Evolutionary conservation across 2,113 vertebrate genomes (phyloP).

Genomic region (Syrmaticus mikado): DNA sequence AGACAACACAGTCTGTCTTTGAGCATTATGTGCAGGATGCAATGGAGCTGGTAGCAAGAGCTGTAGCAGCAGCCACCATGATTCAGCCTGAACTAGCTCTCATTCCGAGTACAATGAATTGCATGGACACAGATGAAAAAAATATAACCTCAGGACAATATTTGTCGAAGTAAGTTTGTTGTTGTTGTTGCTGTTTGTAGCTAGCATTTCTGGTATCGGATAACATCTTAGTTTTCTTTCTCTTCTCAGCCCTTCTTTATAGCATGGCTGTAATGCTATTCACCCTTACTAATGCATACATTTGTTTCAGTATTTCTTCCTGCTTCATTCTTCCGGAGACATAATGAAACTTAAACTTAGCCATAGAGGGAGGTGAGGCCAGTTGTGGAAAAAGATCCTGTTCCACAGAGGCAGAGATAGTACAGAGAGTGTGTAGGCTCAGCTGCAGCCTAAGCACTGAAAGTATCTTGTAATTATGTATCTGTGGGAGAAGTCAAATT

Average conservation of each 20-base stretch:
- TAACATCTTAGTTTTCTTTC: neutral
- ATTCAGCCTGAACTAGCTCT: slow-evolving; percentile 90
- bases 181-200: neutral
- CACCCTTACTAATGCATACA: accelerated
- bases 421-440: neutral
- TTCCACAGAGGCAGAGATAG: neutral
- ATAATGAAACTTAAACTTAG: neutral
- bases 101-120: slow-evolving; percentile 93
- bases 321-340: neutral
- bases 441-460: neutral
- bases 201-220: neutral
- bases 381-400: neutral
- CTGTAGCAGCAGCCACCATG: slow-evolving; percentile 89
- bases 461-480: neutral
- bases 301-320: neutral
- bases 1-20: slow-evolving; percentile 86
- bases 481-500: neutral
- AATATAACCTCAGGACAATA: slow-evolving; percentile 92
- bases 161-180: slow-evolving; percentile 88
- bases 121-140: slow-evolving; percentile 85
- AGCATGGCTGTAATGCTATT: neutral
- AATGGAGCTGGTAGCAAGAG: slow-evolving; percentile 90
- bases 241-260: neutral
- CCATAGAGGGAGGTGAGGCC: neutral
- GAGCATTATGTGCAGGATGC: slow-evolving; percentile 95